A percentile compares a stretch with the other conserved stretches of the same genome.
These are phyloP conservation scores for Scaeva pyrastri DNA, from an alignment of 2,888 invertebrate species.

Conservation along the genomic window DNA sequence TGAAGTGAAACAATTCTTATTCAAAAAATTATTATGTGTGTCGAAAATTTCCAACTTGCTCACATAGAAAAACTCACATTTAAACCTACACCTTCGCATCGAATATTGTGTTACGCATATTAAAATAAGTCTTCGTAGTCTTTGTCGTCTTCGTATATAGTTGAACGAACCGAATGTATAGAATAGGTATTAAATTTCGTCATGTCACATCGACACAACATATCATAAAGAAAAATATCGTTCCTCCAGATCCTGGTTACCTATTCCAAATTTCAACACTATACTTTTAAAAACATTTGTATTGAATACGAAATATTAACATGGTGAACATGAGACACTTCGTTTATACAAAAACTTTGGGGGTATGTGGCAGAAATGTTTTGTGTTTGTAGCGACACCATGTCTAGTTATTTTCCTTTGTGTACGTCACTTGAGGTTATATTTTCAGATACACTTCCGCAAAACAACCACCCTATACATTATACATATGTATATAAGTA, in stretches of 20 bases:
- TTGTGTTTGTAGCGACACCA: constrained; percentile 62
- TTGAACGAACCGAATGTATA: too few species aligned
- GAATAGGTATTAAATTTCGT: too few species aligned
- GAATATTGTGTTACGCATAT: too few species aligned
- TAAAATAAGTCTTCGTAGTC: too few species aligned
- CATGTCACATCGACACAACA: too few species aligned
- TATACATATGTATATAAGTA: too few species aligned
- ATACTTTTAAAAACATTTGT: constrained; percentile 68
- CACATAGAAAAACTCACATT: too few species aligned
- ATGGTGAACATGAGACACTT: constrained; percentile 43
- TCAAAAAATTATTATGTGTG: too few species aligned
- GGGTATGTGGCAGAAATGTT: constrained; percentile 19
- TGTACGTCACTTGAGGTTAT: constrained; percentile 58
- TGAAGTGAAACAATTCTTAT: too few species aligned
- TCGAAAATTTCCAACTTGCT: too few species aligned
- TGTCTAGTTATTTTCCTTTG: constrained; percentile 59
- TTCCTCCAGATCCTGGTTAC: constrained; percentile 56
- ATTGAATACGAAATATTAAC: constrained; percentile 44
- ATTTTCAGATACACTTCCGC: not conserved
- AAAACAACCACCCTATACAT: not conserved
- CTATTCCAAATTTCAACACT: constrained; percentile 70
- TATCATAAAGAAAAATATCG: constrained; percentile 20
- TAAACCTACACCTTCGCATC: too few species aligned
- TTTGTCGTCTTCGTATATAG: too few species aligned
- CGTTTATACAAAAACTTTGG: constrained; percentile 42